Evolutionary conservation across 1,140 invertebrate genomes (phyloP).

Genomic region (Coboldia fuscipes): DNA sequence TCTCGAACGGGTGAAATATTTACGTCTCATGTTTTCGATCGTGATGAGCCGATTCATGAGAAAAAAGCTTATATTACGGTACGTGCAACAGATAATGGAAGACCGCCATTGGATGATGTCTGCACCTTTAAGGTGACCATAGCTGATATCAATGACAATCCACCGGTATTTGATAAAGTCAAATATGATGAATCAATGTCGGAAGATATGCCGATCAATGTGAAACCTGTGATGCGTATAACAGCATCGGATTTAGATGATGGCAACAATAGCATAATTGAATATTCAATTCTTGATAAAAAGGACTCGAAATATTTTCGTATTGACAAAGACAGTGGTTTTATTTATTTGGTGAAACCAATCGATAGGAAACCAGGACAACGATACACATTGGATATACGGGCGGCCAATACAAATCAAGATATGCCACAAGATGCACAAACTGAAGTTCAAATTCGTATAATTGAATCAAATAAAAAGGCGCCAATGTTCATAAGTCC

Average conservation of each 20-base stretch:
- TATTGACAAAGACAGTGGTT: slow-evolving; percentile 53
- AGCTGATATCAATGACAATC: slow-evolving; percentile 72
- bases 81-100: slow-evolving; percentile 67
- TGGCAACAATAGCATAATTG: slow-evolving; percentile 58
- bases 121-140: slow-evolving; percentile 75
- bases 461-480: slow-evolving; percentile 74
- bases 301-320: slow-evolving; percentile 47
- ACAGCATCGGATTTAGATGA: slow-evolving; percentile 76
- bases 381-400: slow-evolving; percentile 47
- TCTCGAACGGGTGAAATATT: slow-evolving; percentile 46
- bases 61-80: slow-evolving; percentile 47
- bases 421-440: slow-evolving; percentile 31
- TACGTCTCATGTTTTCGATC: slow-evolving; percentile 55
- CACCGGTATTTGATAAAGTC: slow-evolving; percentile 66
- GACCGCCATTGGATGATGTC: slow-evolving; percentile 59
- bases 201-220: slow-evolving; percentile 16
- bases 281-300: slow-evolving; percentile 34
- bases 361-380: slow-evolving; percentile 34
- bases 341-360: slow-evolving; percentile 49
- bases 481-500: slow-evolving; percentile 47
- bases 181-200: slow-evolving; percentile 25
- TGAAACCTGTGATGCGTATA: slow-evolving; percentile 64
- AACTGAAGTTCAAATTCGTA: slow-evolving; percentile 56
- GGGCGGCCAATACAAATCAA: slow-evolving; percentile 50
- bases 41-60: slow-evolving; percentile 66